Evolutionary conservation across 2,888 invertebrate genomes (phyloP), one percentile per base, ranked within the genome.

Genomic region (Metacarcinus magister): DNA sequence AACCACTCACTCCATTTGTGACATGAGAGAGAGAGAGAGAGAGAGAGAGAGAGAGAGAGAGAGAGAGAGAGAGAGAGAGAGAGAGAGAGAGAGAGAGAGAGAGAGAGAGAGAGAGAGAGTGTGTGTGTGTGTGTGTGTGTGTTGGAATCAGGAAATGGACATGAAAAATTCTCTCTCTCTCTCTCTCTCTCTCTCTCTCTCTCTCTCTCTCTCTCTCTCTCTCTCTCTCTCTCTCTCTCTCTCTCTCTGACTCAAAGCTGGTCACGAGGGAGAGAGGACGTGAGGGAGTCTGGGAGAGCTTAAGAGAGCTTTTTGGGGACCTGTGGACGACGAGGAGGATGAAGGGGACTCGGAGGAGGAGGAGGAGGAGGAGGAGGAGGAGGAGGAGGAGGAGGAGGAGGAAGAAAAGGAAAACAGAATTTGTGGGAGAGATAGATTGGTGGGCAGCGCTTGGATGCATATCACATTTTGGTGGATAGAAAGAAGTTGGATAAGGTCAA

Each of bases 151-250:
- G 54, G 54, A 10, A 10, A 54, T 7, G 0, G 54, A 54, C 54
- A 54, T 54, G 54, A 16, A 54, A 54, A 54, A 54, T 16, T 10
- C 13, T 54, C 1, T 10, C 54, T n/a, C n/a, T n/a, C n/a, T n/a
- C n/a, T n/a, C n/a, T n/a, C n/a, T n/a, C n/a, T n/a, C n/a, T n/a
- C n/a, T n/a, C n/a, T n/a, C n/a, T n/a, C n/a, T n/a, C n/a, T n/a
- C n/a, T 54, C 54, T 54, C 54, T 54, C 10, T 67, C 67, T 67
- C 23, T 67, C 67, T 67, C 67, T 67, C 67, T 67, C 67, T 67
- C 67, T 67, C 67, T 67, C 67, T 67, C 67, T 67, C 67, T 67
- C 67, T 67, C 67, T 67, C 67, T 67, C 67, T 67, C 67, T 67
- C 67, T 67, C 67, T 67, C 67, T 67, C 67, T 54, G 67, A 67